Evolutionary conservation across 2,888 invertebrate genomes (phyloP).

Genomic region (Folsomia manolachei): DNA sequence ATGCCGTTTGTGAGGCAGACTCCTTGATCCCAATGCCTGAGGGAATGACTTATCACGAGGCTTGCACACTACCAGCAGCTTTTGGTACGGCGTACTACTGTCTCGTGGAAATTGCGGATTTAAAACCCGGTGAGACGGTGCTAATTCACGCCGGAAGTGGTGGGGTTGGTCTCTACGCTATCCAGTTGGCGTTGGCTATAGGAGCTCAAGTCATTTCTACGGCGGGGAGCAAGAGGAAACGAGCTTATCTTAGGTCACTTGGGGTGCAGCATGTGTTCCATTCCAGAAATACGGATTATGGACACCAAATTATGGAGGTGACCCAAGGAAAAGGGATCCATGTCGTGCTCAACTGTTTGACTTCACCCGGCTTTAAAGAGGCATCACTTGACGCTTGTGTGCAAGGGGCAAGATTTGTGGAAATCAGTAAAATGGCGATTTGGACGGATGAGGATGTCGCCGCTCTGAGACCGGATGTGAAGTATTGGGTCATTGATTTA

Average conservation of each 20-base stretch:
- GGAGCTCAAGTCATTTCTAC: constrained; percentile 30
- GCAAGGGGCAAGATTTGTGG: constrained; percentile 26
- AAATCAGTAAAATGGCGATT: constrained; percentile 31
- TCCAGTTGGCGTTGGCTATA: constrained; percentile 28
- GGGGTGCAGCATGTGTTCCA: constrained; percentile 36
- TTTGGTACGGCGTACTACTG: constrained; percentile 27
- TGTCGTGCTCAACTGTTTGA: constrained; percentile 35
- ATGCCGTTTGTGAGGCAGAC: background rate
- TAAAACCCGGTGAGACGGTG: constrained; percentile 24
- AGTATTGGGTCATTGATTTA: constrained; percentile 28
- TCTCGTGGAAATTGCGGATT: constrained; percentile 23
- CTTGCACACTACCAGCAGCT: constrained; percentile 27
- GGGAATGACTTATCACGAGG: constrained; percentile 18
- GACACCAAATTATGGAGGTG: constrained; percentile 16
- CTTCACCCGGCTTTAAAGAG: constrained; percentile 33
- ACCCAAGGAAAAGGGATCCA: constrained; percentile 25
- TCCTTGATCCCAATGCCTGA: constrained; percentile 19
- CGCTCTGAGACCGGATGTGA: constrained; percentile 27
- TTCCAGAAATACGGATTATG: constrained; percentile 27
- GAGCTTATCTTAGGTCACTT: constrained; percentile 23
- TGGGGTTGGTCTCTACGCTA: constrained; percentile 33
- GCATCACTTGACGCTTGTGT: constrained; percentile 18
- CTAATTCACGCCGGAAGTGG: constrained; percentile 35
- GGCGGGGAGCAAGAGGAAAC: constrained; percentile 31
- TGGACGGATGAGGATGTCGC: constrained; percentile 28